Base-by-base conservation (phyloP, 2,113 vertebrate genomes). In the Pseudorhombus dupliciocellatus region DNA sequence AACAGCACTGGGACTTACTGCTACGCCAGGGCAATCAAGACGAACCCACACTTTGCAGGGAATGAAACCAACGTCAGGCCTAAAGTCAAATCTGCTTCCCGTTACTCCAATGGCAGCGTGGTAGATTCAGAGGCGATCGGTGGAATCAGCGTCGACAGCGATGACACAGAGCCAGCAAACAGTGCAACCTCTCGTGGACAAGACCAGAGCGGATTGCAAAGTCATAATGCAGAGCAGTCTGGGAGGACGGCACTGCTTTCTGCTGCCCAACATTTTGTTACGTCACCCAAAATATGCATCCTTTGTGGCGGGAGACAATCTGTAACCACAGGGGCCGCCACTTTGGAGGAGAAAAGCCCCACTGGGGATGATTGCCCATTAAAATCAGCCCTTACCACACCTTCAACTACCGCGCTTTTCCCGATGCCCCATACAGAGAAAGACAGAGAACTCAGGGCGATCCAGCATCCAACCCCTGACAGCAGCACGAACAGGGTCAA, bases 61-160 rank as follows among this genome's bases (percentile, higher is more conserved):
- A 85, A 65, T 12, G 12, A 57, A 24, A 76, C 40, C 11, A 84
- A 72, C 5, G 56, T 54, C 44, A 80, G 34, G 30, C 59, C 74
- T 24, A 89, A 84, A 77, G 55, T 46, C 21, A 93, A 80, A 80
- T 50, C 71, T 42, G 81, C 85, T 30, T 7, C 66, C 30, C 88
- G 89, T 37, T 91, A 92, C 66, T 83, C 74, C 51, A 94, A 94
- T 2, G 93, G 92, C 25, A 93, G 92, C 1, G 90, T 93, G 73
- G 93, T 94, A 0, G 92, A 93, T 73, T 91, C 93, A 0, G 91
- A 91, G 50, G 88, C 88, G 0, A 91, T 93, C 0, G 93, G 92
- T 2, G 93, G 92, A 31, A 93, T 93, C 42, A 92, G 87, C n/a
- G 55, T 88, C 9, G 85, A 89, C 20, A 72, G 53, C 0, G 87